A percentile compares a stretch with the other conserved stretches of the same genome.
Evolutionary conservation across 1,140 invertebrate genomes (phyloP).

Genomic region (Apolygus lucorum): DNA sequence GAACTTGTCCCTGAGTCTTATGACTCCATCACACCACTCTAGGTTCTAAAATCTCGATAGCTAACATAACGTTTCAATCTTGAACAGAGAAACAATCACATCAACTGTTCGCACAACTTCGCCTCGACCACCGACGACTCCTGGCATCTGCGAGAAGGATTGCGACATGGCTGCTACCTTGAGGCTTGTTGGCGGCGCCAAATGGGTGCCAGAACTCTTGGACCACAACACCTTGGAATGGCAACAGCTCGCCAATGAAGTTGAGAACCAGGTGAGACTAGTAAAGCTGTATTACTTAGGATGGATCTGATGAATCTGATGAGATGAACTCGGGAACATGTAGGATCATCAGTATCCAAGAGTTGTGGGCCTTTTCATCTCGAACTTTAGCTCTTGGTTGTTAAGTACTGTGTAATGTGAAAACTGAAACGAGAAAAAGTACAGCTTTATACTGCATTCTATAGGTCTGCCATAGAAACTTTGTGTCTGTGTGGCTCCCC

Average conservation of each 20-base stretch:
- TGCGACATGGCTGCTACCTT: slow-evolving; percentile 78
- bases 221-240: slow-evolving; percentile 79
- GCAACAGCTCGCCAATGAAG: slow-evolving; percentile 68
- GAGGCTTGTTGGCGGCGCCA: slow-evolving; percentile 65
- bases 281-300: not conserved
- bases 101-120: slow-evolving; percentile 67
- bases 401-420: too few relatives aligned
- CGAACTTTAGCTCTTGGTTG: too few relatives aligned
- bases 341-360: too few relatives aligned
- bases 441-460: too few relatives aligned
- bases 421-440: too few relatives aligned
- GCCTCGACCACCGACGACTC: slow-evolving; percentile 62
- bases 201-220: slow-evolving; percentile 74
- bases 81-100: slow-evolving; percentile 51
- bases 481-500: slow-evolving; percentile 1
- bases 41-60: too few relatives aligned
- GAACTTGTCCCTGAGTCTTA: too few relatives aligned
- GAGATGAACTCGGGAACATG: not conserved
- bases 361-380: too few relatives aligned
- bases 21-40: too few relatives aligned
- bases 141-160: slow-evolving; percentile 62
- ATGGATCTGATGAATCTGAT: not conserved
- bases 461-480: too few relatives aligned
- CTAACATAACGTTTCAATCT: too few relatives aligned
- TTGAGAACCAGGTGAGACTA: slow-evolving; percentile 57